Conservation (phyloP, 2,113 vertebrate genomes). For the Dromaius novaehollandiae region DNA sequence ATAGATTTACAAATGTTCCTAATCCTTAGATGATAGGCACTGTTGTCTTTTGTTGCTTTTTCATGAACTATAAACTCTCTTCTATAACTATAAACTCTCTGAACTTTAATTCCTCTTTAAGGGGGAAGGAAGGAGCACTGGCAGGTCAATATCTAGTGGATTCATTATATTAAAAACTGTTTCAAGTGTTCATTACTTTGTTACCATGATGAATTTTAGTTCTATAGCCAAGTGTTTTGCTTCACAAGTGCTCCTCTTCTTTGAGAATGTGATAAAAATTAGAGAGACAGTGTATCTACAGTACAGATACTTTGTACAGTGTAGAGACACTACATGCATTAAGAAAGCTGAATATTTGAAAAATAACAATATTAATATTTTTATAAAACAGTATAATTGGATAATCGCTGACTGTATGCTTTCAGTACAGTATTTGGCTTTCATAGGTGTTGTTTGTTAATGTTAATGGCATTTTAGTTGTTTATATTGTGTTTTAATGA, state of each 20-base stretch:
- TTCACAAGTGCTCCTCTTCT: not conserved
- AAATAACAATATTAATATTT: not conserved
- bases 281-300: not conserved
- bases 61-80: not conserved
- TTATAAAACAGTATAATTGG: not conserved
- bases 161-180: not conserved
- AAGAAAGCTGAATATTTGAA: not conserved
- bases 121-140: not conserved
- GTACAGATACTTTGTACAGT: too few relatives aligned
- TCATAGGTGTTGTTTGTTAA: not conserved
- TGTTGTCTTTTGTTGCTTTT: not conserved
- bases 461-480: not conserved
- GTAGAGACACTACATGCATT: not conserved
- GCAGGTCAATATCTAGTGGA: not conserved
- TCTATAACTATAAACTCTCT: not conserved
- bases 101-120: not conserved
- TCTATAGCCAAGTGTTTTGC: not conserved
- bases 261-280: not conserved
- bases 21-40: not conserved
- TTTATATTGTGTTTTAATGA: not conserved
- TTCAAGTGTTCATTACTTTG: not conserved
- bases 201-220: not conserved
- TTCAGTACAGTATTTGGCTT: not conserved
- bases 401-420: not conserved
- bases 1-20: not conserved